Evolutionary conservation across 35 echinoderm and acorn worm genomes (phyloP).

Genomic region (Amphiura filiformis): DNA sequence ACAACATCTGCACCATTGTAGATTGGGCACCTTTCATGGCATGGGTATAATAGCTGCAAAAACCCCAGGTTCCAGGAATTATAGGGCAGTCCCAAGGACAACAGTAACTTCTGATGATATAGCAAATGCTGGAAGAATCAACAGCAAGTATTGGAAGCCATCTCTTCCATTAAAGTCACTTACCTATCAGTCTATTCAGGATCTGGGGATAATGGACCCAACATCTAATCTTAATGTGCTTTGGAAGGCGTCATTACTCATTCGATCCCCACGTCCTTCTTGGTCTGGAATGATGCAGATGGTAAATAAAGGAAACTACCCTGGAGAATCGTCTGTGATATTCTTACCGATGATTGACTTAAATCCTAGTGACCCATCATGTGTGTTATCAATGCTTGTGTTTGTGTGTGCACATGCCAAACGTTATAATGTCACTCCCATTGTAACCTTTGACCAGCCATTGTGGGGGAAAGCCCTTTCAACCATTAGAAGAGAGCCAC

Average conservation of each 20-base stretch:
- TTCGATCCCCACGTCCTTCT: slow-evolving; percentile 21
- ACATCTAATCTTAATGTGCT: slow-evolving; percentile 24
- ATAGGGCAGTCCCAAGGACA: neutral
- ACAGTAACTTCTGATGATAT: slow-evolving; percentile 41
- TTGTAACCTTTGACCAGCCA: slow-evolving; percentile 69
- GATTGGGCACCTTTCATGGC: slow-evolving; percentile 54
- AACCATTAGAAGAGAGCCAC: slow-evolving; percentile 14
- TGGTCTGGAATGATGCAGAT: slow-evolving; percentile 64
- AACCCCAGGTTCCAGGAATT: slow-evolving; percentile 5
- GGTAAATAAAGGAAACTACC: slow-evolving; percentile 25
- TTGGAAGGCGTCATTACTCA: slow-evolving; percentile 28
- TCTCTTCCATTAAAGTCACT: neutral
- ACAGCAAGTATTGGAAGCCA: slow-evolving; percentile 3
- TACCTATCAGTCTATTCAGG: slow-evolving; percentile 3
- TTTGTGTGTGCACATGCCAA: slow-evolving; percentile 53
- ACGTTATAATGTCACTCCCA: slow-evolving; percentile 26
- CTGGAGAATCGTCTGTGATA: slow-evolving; percentile 48
- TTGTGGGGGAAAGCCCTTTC: slow-evolving; percentile 55
- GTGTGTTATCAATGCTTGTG: slow-evolving; percentile 50
- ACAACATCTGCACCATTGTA: slow-evolving; percentile 57
- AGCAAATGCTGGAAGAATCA: neutral
- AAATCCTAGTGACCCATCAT: slow-evolving; percentile 55
- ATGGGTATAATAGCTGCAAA: slow-evolving; percentile 65
- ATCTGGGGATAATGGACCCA: neutral
- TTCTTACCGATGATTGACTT: slow-evolving; percentile 59